phyloP scores from a whole-genome alignment of 2,888 invertebrate species.

The Eristalis arbustorum region DNA sequence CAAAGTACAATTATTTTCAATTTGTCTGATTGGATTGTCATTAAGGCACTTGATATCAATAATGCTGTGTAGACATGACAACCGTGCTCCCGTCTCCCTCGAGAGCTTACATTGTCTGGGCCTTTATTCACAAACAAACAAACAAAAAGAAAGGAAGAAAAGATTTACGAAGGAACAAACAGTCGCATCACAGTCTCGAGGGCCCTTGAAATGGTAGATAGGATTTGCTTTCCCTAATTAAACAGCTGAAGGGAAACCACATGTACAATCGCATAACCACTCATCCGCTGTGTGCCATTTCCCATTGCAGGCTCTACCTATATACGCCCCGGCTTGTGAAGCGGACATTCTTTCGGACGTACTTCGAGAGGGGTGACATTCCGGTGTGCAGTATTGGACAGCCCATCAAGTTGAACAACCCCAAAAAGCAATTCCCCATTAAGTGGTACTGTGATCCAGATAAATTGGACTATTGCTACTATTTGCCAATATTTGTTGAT shows the following conservation, averaged over 20 bases:
- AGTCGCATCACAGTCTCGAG: neutral
- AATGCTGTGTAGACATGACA: constrained; percentile 19
- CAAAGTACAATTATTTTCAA: constrained; percentile 52
- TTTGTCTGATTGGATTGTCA: constrained; percentile 58
- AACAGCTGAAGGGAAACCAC: constrained; percentile 33
- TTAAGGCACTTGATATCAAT: constrained; percentile 33
- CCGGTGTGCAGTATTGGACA: constrained; percentile 76
- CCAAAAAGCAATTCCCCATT: constrained; percentile 76
- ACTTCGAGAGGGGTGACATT: constrained; percentile 78
- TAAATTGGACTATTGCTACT: constrained; percentile 92
- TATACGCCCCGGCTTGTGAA: constrained; percentile 75
- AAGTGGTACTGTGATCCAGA: constrained; percentile 78
- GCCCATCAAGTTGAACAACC: constrained; percentile 73
- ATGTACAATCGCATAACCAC: constrained; percentile 12
- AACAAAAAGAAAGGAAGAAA: neutral
- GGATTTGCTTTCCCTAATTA: constrained; percentile 56
- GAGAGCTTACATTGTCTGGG: no score
- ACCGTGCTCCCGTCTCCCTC: neutral
- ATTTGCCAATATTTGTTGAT: constrained; percentile 96
- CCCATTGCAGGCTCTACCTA: constrained; percentile 74
- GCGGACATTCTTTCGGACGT: constrained; percentile 77
- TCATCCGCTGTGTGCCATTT: neutral
- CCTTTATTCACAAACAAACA: no score
- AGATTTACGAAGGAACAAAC: neutral
- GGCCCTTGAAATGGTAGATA: neutral